Evolutionary conservation across 2,797 vertebrate genomes (phyloP), one percentile per base, ranked within the genome.

Genomic region (Phataginus tricuspis): DNA sequence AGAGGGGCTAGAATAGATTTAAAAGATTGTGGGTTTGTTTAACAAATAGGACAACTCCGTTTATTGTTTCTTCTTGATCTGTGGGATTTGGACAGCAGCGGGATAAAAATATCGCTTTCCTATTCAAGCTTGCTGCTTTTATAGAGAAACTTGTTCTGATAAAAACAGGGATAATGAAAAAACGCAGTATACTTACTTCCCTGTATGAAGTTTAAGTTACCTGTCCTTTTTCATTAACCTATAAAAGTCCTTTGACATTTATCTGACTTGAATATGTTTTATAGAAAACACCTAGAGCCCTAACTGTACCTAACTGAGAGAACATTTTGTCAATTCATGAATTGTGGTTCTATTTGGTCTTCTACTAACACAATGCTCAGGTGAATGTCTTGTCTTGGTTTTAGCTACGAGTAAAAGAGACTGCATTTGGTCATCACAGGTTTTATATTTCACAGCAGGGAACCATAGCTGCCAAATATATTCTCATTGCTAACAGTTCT

Each of bases 341-440:
- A 71, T 59, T 91, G 31, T 71, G 55, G 34, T 49, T 94, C 74
- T 90, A 1, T 95, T 91, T 94, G 79, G 68, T 93, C 63, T 68
- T 80, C 72, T 80, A 2, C 37, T 87, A 57, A 84, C 45, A 34
- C 4, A 21, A 18, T 92, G 57, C 68, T 84, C 59, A 63, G 42
- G 64, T 55, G 51, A 55, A 13, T 85, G 34, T 79, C 96, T 87
- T 87, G 27, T 66, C n/a, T 86, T 61, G 49, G 23, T 80, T 95
- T 49, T 77, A 66, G 14, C 55, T 91, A 0, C 72, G 45, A 59
- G 42, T 72, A 66, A 78, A 95, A 63, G 68, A 68, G 68, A 86
- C 68, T 42, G 25, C 57, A 79, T 53, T 68, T 90, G 63, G 89
- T 71, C 29, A 37, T 89, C 39, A 55, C 66, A 79, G 9, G 19